These are phyloP conservation scores for Catocala sponsa DNA, from an alignment of 2,888 invertebrate genomes.

Conservation along the genomic window DNA sequence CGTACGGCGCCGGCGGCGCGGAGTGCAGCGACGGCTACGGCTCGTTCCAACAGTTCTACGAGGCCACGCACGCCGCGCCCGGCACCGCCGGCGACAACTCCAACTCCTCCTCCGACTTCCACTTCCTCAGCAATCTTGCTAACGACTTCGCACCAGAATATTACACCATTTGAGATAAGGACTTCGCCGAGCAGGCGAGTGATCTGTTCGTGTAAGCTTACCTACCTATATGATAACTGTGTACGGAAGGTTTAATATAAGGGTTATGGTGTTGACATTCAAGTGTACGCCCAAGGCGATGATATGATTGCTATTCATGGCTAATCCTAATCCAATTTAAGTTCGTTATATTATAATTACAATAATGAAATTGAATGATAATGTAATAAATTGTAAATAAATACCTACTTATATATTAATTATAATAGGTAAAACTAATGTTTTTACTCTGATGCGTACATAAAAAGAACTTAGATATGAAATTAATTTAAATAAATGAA, in stretches of 20 bases:
- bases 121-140: conserved; percentile 96
- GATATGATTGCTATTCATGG: conserved; percentile 53
- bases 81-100: conserved; percentile 91
- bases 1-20: conserved; percentile 60
- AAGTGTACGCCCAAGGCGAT: conserved; percentile 72
- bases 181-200: conserved; percentile 85
- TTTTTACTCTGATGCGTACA: conserved; percentile 63
- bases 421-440: conserved; percentile 53
- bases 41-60: conserved; percentile 92
- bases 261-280: conserved; percentile 65
- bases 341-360: conserved; percentile 66
- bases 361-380: conserved; percentile 54
- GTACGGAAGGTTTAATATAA: conserved; percentile 44
- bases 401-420: conserved; percentile 45
- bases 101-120: conserved; percentile 97
- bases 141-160: conserved; percentile 98
- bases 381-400: conserved; percentile 83
- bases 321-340: conserved; percentile 65
- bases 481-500: conserved; percentile 51
- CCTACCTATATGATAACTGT: conserved; percentile 39
- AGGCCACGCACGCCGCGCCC: conserved; percentile 85
- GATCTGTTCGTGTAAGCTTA: conserved; percentile 82
- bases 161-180: conserved; percentile 90
- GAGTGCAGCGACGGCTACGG: conserved; percentile 91
- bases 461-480: conserved; percentile 60